Evolutionary conservation across 2,888 invertebrate species (phyloP).

Genomic region (Catocala sponsa): DNA sequence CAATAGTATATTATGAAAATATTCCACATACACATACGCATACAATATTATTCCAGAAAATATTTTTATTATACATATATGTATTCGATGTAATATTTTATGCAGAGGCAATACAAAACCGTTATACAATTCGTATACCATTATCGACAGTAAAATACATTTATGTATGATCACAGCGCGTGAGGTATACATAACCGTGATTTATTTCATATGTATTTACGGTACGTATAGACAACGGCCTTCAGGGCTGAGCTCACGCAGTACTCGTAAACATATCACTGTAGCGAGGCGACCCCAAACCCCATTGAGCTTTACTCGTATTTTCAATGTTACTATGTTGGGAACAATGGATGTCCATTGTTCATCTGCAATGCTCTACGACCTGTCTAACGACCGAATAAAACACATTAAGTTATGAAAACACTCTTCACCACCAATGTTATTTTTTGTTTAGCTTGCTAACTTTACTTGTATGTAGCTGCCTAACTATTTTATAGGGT

Average conservation of each 20-base stretch:
- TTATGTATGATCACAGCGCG: neutral
- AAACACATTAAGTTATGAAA: conserved; percentile 38
- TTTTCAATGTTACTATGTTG: conserved; percentile 43
- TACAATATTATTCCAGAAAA: no score
- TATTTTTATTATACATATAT: no score
- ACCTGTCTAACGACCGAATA: conserved; percentile 34
- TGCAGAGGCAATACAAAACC: neutral
- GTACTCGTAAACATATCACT: conserved; percentile 54
- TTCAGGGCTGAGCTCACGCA: conserved; percentile 41
- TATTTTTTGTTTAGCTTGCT: conserved; percentile 19
- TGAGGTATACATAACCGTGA: conserved; percentile 2
- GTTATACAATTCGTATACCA: neutral
- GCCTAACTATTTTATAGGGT: neutral
- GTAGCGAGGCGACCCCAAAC: conserved; percentile 36
- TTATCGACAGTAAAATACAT: conserved; percentile 3
- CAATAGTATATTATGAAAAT: no score
- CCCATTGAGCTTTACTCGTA: conserved; percentile 47
- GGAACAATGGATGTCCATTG: conserved; percentile 43
- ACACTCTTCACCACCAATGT: conserved; percentile 22
- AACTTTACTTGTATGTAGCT: conserved; percentile 11
- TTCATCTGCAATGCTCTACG: conserved; percentile 27
- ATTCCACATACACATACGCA: no score
- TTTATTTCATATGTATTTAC: conserved; percentile 15
- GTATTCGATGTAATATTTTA: no score
- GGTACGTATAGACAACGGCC: conserved; percentile 32